Percentiles rank a stretch among this genome's conserved stretches.
phyloP scores from a whole-genome alignment of 2,888 invertebrate species.

The Drosophila leonis region DNA sequence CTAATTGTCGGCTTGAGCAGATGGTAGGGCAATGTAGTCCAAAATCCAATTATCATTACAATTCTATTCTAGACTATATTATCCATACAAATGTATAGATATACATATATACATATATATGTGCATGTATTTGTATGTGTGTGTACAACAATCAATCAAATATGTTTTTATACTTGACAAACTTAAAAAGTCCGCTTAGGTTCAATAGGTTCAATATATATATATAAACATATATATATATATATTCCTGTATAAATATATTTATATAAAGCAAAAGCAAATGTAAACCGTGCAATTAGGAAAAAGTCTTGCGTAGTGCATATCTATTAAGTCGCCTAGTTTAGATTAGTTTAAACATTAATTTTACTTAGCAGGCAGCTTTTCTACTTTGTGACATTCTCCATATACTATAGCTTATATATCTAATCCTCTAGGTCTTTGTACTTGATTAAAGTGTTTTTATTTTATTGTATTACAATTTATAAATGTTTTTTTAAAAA shows the following conservation, averaged over 20 bases:
- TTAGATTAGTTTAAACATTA: constrained; percentile 51
- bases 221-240: not conserved
- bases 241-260: constrained; percentile 4
- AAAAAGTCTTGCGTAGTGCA: constrained; percentile 72
- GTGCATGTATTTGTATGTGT: constrained; percentile 38
- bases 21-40: constrained; percentile 8
- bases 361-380: constrained; percentile 33
- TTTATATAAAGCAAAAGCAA: constrained; percentile 26
- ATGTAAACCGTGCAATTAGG: constrained; percentile 75
- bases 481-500: not conserved
- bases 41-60: constrained; percentile 44
- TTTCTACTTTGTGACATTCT: constrained; percentile 29
- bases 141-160: constrained; percentile 69
- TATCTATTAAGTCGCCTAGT: constrained; percentile 62
- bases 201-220: constrained; percentile 38
- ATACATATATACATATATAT: constrained; percentile 10
- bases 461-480: not conserved
- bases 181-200: constrained; percentile 48
- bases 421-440: constrained; percentile 5
- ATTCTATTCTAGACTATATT: constrained; percentile 17
- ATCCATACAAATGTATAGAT: constrained; percentile 9
- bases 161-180: constrained; percentile 64
- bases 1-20: constrained; percentile 22
- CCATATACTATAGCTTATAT: constrained; percentile 2
- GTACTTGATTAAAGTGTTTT: constrained; percentile 1